phyloP scores from a whole-genome alignment of 2,888 invertebrate species.

The Trachelus stipa region DNA sequence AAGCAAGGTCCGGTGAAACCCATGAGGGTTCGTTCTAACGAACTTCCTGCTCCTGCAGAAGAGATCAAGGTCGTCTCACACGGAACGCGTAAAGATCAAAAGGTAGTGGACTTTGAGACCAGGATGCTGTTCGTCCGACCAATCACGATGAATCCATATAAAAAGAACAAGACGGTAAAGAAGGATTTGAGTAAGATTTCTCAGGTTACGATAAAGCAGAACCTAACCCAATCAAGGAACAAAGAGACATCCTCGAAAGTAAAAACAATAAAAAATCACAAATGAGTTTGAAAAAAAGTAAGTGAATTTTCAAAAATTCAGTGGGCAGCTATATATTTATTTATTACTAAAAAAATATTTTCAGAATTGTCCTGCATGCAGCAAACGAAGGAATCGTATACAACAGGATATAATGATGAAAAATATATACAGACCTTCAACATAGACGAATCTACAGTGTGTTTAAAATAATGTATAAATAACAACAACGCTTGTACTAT shows the following conservation, averaged over 20 bases:
- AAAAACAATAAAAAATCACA: neutral
- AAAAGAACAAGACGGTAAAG: neutral
- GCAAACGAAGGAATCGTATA: neutral
- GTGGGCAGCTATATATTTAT: neutral
- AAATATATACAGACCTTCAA: neutral
- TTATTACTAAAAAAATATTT: neutral
- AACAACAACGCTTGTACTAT: slow-evolving; percentile 35
- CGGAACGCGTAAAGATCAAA: slow-evolving; percentile 10
- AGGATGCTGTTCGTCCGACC: slow-evolving; percentile 24
- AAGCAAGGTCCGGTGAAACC: slow-evolving; percentile 17
- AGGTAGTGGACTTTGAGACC: slow-evolving; percentile 16
- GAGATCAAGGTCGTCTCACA: slow-evolving; percentile 16
- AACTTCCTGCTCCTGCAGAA: slow-evolving; percentile 13
- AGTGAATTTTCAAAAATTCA: neutral
- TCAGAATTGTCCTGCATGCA: neutral
- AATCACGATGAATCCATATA: neutral
- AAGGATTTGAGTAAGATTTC: neutral
- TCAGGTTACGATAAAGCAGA: neutral
- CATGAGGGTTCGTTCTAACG: neutral
- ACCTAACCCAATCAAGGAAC: neutral
- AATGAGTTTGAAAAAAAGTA: neutral
- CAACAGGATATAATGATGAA: neutral
- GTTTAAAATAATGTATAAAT: neutral
- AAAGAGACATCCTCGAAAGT: neutral
- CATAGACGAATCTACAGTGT: neutral